Percentiles rank a stretch among this genome's conserved stretches.
Conservation (phyloP, 2,797 vertebrate genomes). For the Harpagifer antarcticus region DNA sequence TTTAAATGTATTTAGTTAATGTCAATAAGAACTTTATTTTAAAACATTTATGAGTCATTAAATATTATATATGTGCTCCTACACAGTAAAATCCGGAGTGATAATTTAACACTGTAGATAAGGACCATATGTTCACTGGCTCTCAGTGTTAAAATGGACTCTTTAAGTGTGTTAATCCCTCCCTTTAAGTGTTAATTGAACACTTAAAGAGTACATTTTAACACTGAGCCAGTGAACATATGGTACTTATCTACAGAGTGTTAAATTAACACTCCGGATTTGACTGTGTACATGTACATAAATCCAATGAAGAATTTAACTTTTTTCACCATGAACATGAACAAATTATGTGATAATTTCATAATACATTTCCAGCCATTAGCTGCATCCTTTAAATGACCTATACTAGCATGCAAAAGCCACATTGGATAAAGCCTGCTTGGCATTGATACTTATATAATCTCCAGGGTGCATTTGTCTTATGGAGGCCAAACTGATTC, state of each 20-base stretch:
- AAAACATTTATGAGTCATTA: neutral
- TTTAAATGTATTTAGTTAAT: neutral
- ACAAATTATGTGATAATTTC: neutral
- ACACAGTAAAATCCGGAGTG: neutral
- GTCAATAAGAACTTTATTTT: neutral
- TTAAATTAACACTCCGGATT: too few relatives aligned
- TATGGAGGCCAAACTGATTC: conserved; percentile 24
- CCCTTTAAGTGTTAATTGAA: too few relatives aligned
- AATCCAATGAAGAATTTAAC: neutral
- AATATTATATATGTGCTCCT: neutral
- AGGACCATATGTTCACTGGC: too few relatives aligned
- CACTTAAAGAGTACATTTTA: too few relatives aligned
- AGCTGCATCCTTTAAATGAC: neutral
- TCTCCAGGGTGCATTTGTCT: conserved; percentile 15
- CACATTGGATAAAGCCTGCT: conserved; percentile 9
- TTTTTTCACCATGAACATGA: conserved; percentile 10
- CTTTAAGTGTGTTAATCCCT: too few relatives aligned
- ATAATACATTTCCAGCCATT: neutral
- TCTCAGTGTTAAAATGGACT: too few relatives aligned
- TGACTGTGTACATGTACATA: too few relatives aligned
- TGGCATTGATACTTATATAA: conserved; percentile 16
- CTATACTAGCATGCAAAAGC: conserved; percentile 16
- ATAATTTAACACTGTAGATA: too few relatives aligned
- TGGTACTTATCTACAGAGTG: too few relatives aligned
- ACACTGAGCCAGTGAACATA: too few relatives aligned